Evolutionary conservation across 2,888 invertebrate genomes (phyloP).

Genomic region (Heliconius sara): DNA sequence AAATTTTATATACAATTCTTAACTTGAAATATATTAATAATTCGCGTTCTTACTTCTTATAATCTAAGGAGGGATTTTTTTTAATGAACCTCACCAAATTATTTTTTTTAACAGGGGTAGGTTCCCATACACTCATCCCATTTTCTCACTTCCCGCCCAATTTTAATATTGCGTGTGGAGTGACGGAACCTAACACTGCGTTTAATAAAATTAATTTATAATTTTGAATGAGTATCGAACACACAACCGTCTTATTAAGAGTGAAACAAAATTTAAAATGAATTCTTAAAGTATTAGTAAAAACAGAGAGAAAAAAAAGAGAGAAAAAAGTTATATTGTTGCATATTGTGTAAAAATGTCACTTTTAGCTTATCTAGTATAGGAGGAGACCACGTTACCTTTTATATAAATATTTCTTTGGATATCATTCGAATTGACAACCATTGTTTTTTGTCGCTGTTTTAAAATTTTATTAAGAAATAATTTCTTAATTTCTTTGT

Average conservation of each 20-base stretch:
- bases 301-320: too few relatives aligned
- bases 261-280: too few relatives aligned
- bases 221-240: background rate
- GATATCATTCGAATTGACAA: background rate
- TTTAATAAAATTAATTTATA: background rate
- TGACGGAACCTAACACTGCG: too few relatives aligned
- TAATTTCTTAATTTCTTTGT: background rate
- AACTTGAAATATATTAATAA: background rate
- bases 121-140: too few relatives aligned
- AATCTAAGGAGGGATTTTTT: background rate
- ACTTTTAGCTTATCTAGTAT: too few relatives aligned
- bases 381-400: background rate
- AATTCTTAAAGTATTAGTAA: too few relatives aligned
- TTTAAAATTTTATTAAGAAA: background rate
- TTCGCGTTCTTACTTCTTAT: background rate
- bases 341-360: too few relatives aligned
- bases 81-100: too few relatives aligned
- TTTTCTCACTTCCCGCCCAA: background rate
- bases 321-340: too few relatives aligned
- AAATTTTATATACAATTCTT: slow-evolving; percentile 5
- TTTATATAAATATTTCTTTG: background rate
- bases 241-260: background rate
- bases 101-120: too few relatives aligned
- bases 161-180: background rate
- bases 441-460: background rate